phyloP scores from a whole-genome alignment of 1,140 invertebrate genomes.

The Cherax quadricarinatus region DNA sequence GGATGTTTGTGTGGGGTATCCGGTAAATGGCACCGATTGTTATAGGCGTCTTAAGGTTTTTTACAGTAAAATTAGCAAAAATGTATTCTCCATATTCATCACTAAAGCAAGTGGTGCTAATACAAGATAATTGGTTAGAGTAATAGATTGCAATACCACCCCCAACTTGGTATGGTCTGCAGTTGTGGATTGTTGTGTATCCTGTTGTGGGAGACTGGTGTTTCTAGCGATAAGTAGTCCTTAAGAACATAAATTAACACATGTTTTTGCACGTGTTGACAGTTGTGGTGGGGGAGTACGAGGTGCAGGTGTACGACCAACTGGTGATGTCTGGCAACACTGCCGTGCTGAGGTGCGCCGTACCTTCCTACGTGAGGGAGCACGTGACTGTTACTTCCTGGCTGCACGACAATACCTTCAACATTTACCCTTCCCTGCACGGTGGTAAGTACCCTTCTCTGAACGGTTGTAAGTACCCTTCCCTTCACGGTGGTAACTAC shows the following conservation, averaged over 20 bases:
- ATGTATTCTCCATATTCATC: too few relatives aligned
- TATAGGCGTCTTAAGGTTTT: too few relatives aligned
- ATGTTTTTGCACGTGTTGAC: background rate
- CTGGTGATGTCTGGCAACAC: slow-evolving; percentile 67
- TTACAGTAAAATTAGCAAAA: too few relatives aligned
- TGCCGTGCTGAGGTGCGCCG: slow-evolving; percentile 87
- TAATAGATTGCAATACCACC: too few relatives aligned
- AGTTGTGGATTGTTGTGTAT: too few relatives aligned
- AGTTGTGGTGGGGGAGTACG: slow-evolving; percentile 65
- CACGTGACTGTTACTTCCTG: slow-evolving; percentile 90
- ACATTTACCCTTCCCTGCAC: slow-evolving; percentile 85
- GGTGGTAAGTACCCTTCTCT: slow-evolving; percentile 81
- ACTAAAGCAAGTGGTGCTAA: too few relatives aligned
- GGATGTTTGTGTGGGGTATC: too few relatives aligned
- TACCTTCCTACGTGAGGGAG: slow-evolving; percentile 88
- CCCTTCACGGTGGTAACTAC: background rate
- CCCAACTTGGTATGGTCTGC: too few relatives aligned
- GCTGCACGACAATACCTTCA: slow-evolving; percentile 86
- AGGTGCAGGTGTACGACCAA: slow-evolving; percentile 68
- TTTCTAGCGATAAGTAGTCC: background rate
- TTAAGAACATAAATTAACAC: background rate
- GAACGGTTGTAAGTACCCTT: background rate
- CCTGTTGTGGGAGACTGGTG: background rate
- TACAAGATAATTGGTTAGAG: too few relatives aligned
- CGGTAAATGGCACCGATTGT: too few relatives aligned